Evolutionary conservation across 2,797 vertebrate species (phyloP), one percentile per base, ranked within the genome.

Genomic region (Sebastes cheni): DNA sequence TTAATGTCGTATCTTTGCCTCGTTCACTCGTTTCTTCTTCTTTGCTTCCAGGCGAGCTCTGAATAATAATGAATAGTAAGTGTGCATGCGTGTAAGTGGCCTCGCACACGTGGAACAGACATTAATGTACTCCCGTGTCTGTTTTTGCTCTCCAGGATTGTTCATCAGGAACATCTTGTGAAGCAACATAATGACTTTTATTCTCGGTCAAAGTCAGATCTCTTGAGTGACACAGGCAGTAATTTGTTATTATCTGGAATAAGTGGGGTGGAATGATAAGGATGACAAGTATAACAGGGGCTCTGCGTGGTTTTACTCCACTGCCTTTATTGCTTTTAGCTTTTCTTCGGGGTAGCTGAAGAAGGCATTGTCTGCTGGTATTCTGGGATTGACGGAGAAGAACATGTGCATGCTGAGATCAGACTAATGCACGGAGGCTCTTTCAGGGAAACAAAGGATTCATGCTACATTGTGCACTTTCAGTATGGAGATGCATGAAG

Each of bases 241-340:
- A 86, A 95, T 95, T 92, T 93, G 86, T 89, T 90, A 94, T 95
- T 96, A 91, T 95, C 83, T 82, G 32, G 65, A 90, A 83, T 89
- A 95, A 94, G 94, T 94, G 91, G 94, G 91, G 91, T 95, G 89
- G 94, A 95, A 95, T 85, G 84, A 92, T 83, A 81, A 86, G 85
- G 86, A 89, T 79, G 87, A 86, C 84, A 79, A 83, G 72, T 82
- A 86, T 78, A 89, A 82, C 82, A 85, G 66, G 64, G 59, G 42
- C 75, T 42, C 22, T 46, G 36, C n/a, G 2, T 76, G 79, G 81
- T 84, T 89, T 82, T 82, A 81, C 78, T 70, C n/a, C 29, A 20
- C 52, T 65, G 72, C 78, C 77, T 86, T 80, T 82, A 77, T 84
- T 87, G 78, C 88, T 93, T 88, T 88, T 50, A 89, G 87, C 86